Evolutionary conservation across 1,140 invertebrate genomes (phyloP).

Genomic region (Drosophila mauritiana): DNA sequence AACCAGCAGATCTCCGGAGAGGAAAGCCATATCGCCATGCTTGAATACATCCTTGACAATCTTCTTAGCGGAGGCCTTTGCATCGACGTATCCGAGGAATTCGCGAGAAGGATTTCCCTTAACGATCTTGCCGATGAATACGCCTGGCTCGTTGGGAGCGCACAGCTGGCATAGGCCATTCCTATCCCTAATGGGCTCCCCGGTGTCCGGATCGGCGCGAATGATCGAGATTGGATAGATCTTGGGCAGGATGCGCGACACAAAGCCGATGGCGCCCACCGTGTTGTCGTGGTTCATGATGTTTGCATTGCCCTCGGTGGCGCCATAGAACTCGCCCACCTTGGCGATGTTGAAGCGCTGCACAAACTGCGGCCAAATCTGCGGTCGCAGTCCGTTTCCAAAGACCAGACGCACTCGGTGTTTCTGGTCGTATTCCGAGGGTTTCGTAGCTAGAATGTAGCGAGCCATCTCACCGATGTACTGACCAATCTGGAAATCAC

Average conservation of each 20-base stretch:
- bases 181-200: slow-evolving; percentile 91
- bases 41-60: slow-evolving; percentile 94
- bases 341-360: slow-evolving; percentile 93
- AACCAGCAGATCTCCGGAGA: slow-evolving; percentile 96
- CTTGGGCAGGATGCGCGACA: slow-evolving; percentile 92
- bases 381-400: slow-evolving; percentile 97
- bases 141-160: slow-evolving; percentile 94
- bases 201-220: slow-evolving; percentile 92
- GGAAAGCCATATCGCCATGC: slow-evolving; percentile 95
- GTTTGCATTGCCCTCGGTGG: slow-evolving; percentile 98
- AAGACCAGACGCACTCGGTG: slow-evolving; percentile 95
- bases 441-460: slow-evolving; percentile 96
- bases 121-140: slow-evolving; percentile 98
- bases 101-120: slow-evolving; percentile 91
- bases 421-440: slow-evolving; percentile 90
- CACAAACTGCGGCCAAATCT: slow-evolving; percentile 97
- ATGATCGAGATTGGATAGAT: slow-evolving; percentile 96
- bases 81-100: slow-evolving; percentile 97
- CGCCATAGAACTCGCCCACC: slow-evolving; percentile 98
- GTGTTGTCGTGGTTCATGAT: slow-evolving; percentile 96
- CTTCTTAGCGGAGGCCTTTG: slow-evolving; percentile 96
- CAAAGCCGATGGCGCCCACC: slow-evolving; percentile 97
- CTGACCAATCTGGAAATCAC: slow-evolving; percentile 86
- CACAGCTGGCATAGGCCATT: slow-evolving; percentile 92
- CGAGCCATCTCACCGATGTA: slow-evolving; percentile 99